Evolutionary conservation across 1,140 invertebrate species (phyloP).

Genomic region (Liolophura sinensis): DNA sequence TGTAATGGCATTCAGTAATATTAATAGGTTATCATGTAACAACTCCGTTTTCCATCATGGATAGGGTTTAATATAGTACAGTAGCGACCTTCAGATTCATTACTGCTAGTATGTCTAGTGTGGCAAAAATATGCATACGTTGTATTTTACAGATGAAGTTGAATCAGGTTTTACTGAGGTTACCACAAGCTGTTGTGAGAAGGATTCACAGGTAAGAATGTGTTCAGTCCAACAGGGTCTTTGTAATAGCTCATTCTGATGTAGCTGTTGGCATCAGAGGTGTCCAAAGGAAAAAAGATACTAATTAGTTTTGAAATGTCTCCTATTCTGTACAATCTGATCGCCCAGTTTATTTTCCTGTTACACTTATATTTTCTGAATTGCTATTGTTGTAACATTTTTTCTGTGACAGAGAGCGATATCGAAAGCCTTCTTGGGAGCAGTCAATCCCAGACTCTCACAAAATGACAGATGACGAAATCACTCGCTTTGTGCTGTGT

Average conservation of each 20-base stretch:
- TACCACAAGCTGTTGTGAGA: conserved; percentile 44
- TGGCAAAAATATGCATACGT: not conserved
- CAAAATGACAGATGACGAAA: conserved; percentile 78
- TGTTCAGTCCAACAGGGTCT: too few relatives aligned
- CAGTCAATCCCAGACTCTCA: conserved; percentile 67
- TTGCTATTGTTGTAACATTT: conserved; percentile 2
- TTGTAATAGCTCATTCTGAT: too few relatives aligned
- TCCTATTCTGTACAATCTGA: too few relatives aligned
- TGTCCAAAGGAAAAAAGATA: not conserved
- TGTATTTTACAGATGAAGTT: conserved; percentile 42
- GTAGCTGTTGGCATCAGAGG: not conserved
- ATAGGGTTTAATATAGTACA: not conserved
- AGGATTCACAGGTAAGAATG: conserved; percentile 43
- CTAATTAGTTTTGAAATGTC: not conserved
- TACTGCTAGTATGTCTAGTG: conserved; percentile 2
- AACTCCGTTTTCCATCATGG: not conserved
- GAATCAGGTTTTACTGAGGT: conserved; percentile 38
- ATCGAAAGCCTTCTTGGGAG: conserved; percentile 69
- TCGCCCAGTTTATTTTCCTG: not conserved
- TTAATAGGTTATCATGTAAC: not conserved
- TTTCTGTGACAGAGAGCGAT: conserved; percentile 65
- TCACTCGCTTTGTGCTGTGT: conserved; percentile 79
- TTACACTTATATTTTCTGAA: not conserved
- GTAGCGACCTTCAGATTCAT: not conserved
- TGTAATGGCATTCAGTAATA: not conserved